Evolutionary conservation across 2,888 invertebrate genomes (phyloP), one percentile per base, ranked within the genome.

Genomic region (Synanthedon tipuliformis): DNA sequence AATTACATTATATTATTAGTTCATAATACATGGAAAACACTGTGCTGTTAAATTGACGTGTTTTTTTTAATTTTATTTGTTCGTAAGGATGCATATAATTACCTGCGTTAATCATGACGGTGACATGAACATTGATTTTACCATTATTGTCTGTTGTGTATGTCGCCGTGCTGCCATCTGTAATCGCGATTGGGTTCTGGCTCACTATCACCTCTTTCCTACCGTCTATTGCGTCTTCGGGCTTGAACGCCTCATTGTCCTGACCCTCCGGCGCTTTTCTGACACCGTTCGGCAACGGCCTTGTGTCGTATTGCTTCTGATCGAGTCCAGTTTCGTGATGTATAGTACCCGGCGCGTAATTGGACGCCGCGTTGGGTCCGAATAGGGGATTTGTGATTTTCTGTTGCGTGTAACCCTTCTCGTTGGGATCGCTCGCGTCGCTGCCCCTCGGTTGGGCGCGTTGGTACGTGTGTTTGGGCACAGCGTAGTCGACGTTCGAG

Each of bases 121-220:
- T 94, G 78, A 94, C 94, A 89, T 93, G 94, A 79, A 94, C 94
- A 89, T 93, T 94, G 88, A 93, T 94, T 89, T 95, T 95, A 78
- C 94, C 94, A 89, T 95, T 95, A 86, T 93, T 88, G 80, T 92
- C 92, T 62, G 92, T 91, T 63, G 91, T 90, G 84, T 92, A 91
- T 56, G 89, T 88, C 53, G 87, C 83, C 48, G 83, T 81, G 58
- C 89, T 83, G 64, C 88, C 88, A 53, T 89, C 87, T 55, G 77
- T 71, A 69, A 84, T 77, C 59, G 85, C 85, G 71, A 87, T 86
- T 69, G 86, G 85, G 69, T 81, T 84, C 59, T 81, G 78, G 67
- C 65, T 81, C 62, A 86, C 75, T 58, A 82, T 68, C 66, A 82
- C 72, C 75, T 84, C 87, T 89, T 83, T 88, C 76, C 84, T 83